A percentile compares a stretch with the other conserved stretches of the same genome.
Conservation (phyloP, 2,113 vertebrate species). For the Crocuta crocuta region DNA sequence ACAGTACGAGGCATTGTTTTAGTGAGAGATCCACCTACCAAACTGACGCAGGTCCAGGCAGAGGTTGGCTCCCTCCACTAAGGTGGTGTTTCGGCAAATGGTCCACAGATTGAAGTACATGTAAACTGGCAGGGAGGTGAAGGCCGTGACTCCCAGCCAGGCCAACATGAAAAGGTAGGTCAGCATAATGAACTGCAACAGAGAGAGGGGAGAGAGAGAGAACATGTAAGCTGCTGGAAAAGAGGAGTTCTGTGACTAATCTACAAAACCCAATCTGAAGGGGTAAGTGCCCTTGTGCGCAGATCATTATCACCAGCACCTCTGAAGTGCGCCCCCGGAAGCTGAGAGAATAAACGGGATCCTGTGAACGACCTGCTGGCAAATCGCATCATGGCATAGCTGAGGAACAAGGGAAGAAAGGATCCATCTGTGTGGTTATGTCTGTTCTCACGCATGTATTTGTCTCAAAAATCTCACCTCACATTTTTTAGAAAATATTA, state of each 20-base stretch:
- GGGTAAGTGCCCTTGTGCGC: fast-evolving
- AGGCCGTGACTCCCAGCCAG: constrained; percentile 98
- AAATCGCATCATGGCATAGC: not conserved
- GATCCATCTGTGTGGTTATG: not conserved
- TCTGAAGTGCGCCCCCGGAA: not conserved
- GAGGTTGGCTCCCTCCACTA: constrained; percentile 93
- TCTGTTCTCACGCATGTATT: not conserved
- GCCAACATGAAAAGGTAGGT: constrained; percentile 99
- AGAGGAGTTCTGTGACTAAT: not conserved
- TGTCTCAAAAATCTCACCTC: not conserved
- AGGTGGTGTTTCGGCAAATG: constrained; percentile 95
- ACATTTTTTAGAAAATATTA: not conserved
- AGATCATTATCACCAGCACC: too few species aligned
- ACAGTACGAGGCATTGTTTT: not conserved
- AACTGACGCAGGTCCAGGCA: constrained; percentile 98
- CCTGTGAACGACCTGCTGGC: not conserved
- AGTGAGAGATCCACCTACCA: constrained; percentile 86
- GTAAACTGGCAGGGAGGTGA: constrained; percentile 98
- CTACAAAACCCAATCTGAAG: not conserved
- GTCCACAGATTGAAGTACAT: constrained; percentile 99
- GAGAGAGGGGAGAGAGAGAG: constrained; percentile 41
- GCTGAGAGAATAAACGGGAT: not conserved
- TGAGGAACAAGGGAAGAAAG: not conserved
- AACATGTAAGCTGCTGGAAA: not conserved
- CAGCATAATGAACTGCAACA: constrained; percentile 97